Base-by-base conservation (phyloP, 2,113 vertebrate species). In the Talpa occidentalis region DNA sequence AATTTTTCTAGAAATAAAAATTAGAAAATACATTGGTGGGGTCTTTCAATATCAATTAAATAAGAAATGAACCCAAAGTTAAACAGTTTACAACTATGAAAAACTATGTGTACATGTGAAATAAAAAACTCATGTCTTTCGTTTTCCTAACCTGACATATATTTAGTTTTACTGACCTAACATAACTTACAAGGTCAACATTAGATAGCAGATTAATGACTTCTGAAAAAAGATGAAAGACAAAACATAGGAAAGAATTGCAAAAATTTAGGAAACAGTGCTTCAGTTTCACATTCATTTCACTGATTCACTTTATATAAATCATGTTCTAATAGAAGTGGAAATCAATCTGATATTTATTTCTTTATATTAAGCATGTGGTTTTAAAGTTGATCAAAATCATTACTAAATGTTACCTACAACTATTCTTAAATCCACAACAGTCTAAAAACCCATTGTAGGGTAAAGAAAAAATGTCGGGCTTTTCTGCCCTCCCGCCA, bases 1-100 rank as follows among this genome's bases (percentile, higher is more conserved):
- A 52, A 86, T 60, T 77, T 56, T 91, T 93, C 42, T 74, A 94
- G 40, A 95, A 95, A 80, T 74, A 88, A 94, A 88, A 89, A 78
- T 66, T 54, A 77, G n/a, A 59, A 77, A 95, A 89, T 62, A 78
- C 2, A 89, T 42, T 30, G 66, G 22, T 67, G 42, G 2, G 62
- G 10, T 69, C 64, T 85, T 86, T 95, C 52, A 73, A 5, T 49
- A 67, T 73, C 37, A 86, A 93, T 24, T 93, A 92, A 91, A 87
- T 82, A n/a, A 70, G 72, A 85, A 76, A 94, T 8, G 1, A 76
- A 81, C 3, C 9, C 66, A n/a, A 92, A 90, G 26, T 42, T 82
- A 54, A 44, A 66, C 3, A 42, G 42, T 66, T 89, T 86, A 17
- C 42, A 96, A 85, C 49, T 88, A 77, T 77, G 28, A 69, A 22